Conservation (phyloP, 2,888 invertebrate genomes). For the Anodontia alba region DNA sequence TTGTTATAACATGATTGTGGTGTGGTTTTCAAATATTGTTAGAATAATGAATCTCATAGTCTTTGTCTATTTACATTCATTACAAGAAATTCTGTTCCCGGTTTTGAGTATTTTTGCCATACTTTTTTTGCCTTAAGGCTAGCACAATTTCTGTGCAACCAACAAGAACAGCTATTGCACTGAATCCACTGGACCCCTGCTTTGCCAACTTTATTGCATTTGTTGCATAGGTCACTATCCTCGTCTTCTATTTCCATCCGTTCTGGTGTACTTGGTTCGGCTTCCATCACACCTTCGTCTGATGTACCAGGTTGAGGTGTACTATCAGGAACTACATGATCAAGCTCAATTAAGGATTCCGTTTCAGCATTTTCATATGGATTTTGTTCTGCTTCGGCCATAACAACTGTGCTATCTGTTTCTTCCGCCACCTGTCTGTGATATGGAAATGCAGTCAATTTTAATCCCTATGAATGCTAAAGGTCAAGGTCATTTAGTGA, state of each 20-base stretch:
- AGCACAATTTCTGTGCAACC: conserved; percentile 36
- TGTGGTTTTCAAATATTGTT: no score
- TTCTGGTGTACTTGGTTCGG: background rate
- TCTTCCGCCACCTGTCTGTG: no score
- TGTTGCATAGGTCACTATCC: conserved; percentile 14
- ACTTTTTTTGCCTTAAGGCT: conserved; percentile 23
- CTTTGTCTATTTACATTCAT: background rate
- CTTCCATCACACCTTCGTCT: background rate
- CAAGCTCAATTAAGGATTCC: background rate
- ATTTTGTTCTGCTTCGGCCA: background rate
- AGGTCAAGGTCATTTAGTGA: no score
- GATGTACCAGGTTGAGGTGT: background rate
- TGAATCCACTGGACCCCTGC: conserved; percentile 28
- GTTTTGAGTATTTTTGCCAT: conserved; percentile 30
- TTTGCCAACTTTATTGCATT: conserved; percentile 22
- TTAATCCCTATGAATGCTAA: no score
- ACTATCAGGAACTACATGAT: background rate
- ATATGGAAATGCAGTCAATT: no score
- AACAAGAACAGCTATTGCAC: conserved; percentile 28
- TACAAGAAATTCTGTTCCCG: conserved; percentile 8
- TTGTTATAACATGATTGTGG: no score
- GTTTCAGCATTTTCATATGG: background rate
- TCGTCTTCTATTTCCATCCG: background rate
- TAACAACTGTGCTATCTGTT: background rate
- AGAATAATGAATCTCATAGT: no score